Percentiles rank a stretch among this genome's conserved stretches.
Conservation (phyloP, 2,888 invertebrate species). For the Perithous albicinctus region DNA sequence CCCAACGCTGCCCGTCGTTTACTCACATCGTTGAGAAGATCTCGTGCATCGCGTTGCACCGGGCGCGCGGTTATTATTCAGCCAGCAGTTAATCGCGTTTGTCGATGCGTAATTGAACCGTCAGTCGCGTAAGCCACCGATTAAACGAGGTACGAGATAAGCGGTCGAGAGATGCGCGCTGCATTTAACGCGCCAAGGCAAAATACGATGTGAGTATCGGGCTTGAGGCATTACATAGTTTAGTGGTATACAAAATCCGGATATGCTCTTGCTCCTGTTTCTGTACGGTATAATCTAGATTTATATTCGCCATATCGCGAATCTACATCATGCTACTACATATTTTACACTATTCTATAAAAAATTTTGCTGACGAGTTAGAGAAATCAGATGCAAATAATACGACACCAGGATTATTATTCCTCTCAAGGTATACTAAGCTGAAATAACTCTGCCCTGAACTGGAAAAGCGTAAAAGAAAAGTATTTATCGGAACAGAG, state of each 20-base stretch:
- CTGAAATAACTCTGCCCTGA: constrained; percentile 18
- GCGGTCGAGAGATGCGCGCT: constrained; percentile 47
- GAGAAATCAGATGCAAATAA: not conserved
- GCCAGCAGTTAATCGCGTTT: constrained; percentile 53
- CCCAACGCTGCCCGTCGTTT: not conserved
- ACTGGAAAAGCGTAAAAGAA: constrained; percentile 32
- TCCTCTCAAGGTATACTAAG: constrained; percentile 2
- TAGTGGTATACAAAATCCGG: constrained; percentile 27
- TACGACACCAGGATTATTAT: not conserved
- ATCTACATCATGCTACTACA: not conserved
- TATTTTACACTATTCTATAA: not conserved
- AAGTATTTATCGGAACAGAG: constrained; percentile 70
- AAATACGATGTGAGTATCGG: constrained; percentile 24
- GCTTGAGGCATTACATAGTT: not conserved
- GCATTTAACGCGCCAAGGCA: constrained; percentile 22
- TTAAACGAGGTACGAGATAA: constrained; percentile 56
- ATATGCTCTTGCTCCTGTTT: not conserved
- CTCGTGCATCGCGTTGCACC: constrained; percentile 2
- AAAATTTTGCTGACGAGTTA: not conserved
- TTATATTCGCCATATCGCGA: not conserved
- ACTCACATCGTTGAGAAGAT: not conserved
- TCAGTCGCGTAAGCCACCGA: constrained; percentile 54
- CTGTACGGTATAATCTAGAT: constrained; percentile 17
- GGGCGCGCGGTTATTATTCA: constrained; percentile 39
- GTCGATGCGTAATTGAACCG: constrained; percentile 64